These are phyloP conservation scores for Pogonus chalceus DNA, from an alignment of 1,140 invertebrate species.

Conservation along the genomic window DNA sequence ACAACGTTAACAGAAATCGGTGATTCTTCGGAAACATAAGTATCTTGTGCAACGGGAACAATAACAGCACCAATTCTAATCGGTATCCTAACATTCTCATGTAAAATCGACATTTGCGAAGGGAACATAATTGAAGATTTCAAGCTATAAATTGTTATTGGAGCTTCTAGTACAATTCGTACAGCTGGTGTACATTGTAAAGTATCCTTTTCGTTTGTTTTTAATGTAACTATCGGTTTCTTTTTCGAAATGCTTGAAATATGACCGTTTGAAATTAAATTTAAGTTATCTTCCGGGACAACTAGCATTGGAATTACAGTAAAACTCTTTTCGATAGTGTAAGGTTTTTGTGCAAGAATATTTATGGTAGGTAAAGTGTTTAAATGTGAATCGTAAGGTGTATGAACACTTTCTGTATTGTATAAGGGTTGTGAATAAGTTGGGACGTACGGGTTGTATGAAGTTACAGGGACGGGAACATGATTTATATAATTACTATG, in stretches of 20 bases:
- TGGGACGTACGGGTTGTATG: not conserved
- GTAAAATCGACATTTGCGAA: constrained; percentile 25
- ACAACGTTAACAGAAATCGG: constrained; percentile 25
- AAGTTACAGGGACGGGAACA: not conserved
- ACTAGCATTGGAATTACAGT: constrained; percentile 26
- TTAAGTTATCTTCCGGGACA: constrained; percentile 21
- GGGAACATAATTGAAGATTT: constrained; percentile 27
- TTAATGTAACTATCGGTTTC: constrained; percentile 22
- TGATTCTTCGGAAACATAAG: constrained; percentile 21
- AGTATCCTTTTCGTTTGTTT: constrained; percentile 18
- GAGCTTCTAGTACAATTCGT: constrained; percentile 25
- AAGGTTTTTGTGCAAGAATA: constrained; percentile 24
- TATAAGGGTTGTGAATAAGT: not conserved
- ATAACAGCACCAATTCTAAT: constrained; percentile 28
- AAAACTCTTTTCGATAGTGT: constrained; percentile 23
- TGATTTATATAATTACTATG: not conserved
- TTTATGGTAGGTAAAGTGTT: constrained; percentile 21
- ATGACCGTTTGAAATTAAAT: constrained; percentile 20
- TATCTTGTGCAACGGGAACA: constrained; percentile 23
- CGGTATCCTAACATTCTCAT: constrained; percentile 22
- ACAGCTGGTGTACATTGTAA: constrained; percentile 28
- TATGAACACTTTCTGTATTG: not conserved
- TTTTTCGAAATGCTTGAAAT: constrained; percentile 22
- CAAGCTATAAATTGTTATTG: constrained; percentile 22
- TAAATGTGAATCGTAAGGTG: constrained; percentile 13